phyloP scores from a whole-genome alignment of 2,797 vertebrate species.

The Megalops cyprinoides region DNA sequence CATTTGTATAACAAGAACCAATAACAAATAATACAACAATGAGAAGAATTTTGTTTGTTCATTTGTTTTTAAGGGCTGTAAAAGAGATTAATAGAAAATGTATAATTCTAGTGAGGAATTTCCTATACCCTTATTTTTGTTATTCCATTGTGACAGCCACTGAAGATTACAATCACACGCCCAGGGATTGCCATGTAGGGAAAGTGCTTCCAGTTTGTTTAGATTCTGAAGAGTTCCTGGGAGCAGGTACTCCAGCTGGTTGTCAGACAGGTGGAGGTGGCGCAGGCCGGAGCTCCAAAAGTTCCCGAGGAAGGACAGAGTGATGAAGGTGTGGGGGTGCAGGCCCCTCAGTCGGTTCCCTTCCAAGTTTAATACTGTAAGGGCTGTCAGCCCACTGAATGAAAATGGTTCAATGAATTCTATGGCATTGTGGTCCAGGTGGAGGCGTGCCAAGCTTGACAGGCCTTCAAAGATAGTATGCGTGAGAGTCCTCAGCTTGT shows the following conservation, averaged over 20 bases:
- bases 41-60: background rate
- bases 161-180: conserved; percentile 77
- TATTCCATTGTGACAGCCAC: conserved; percentile 76
- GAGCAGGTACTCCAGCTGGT: conserved; percentile 70
- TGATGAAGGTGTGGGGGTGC: conserved; percentile 78
- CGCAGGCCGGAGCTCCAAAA: conserved; percentile 78
- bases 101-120: background rate
- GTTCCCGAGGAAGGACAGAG: conserved; percentile 71
- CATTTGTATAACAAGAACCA: background rate
- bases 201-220: conserved; percentile 69
- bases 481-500: conserved; percentile 72
- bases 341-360: conserved; percentile 76
- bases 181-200: conserved; percentile 78
- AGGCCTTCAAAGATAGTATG: conserved; percentile 72
- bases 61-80: background rate
- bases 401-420: conserved; percentile 77
- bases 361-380: conserved; percentile 79
- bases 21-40: background rate
- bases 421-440: conserved; percentile 80
- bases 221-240: conserved; percentile 61
- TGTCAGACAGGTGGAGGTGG: conserved; percentile 78
- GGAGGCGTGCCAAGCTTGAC: conserved; percentile 68
- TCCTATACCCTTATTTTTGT: conserved; percentile 69
- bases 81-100: background rate
- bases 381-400: conserved; percentile 72